These are phyloP conservation scores for Rana temporaria DNA, from an alignment of 2,113 vertebrate genomes.

Conservation along the genomic window DNA sequence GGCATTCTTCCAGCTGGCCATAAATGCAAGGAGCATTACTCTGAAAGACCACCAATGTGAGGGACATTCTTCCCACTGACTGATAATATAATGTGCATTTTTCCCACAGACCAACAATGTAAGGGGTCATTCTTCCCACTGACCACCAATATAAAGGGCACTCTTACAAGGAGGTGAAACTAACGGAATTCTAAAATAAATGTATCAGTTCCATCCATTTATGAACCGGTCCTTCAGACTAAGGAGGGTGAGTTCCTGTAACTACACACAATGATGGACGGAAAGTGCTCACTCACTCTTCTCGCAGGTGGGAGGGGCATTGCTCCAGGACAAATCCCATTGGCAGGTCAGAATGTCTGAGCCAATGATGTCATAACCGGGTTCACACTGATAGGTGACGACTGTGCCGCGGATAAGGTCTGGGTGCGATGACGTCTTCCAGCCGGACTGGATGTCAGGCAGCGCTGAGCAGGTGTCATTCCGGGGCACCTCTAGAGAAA, in stretches of 20 bases:
- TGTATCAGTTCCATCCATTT: too few species aligned
- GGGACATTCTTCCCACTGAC: too few species aligned
- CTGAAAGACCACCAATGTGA: too few species aligned
- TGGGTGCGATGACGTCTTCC: slow-evolving; percentile 87
- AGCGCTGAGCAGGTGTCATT: slow-evolving; percentile 89
- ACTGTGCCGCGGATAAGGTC: slow-evolving; percentile 88
- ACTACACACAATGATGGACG: not conserved
- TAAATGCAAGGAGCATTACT: too few species aligned
- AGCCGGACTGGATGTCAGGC: slow-evolving; percentile 85
- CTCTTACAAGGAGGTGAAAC: too few species aligned
- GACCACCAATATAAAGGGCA: too few species aligned
- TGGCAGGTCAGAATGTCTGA: slow-evolving; percentile 93
- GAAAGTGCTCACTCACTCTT: slow-evolving; percentile 75
- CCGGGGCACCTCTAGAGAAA: slow-evolving; percentile 84
- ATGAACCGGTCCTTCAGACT: too few species aligned
- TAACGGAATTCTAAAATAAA: too few species aligned
- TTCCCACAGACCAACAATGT: too few species aligned
- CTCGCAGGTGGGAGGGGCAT: slow-evolving; percentile 85
- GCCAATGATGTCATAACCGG: slow-evolving; percentile 89
- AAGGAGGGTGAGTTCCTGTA: not conserved
- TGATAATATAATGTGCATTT: too few species aligned
- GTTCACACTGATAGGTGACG: slow-evolving; percentile 91
- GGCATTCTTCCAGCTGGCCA: too few species aligned
- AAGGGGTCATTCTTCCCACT: too few species aligned
- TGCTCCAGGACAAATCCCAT: slow-evolving; percentile 93